A percentile compares a stretch with the other conserved stretches of the same genome.
phyloP scores from a whole-genome alignment of 2,113 vertebrate genomes.

The Microcebus murinus region DNA sequence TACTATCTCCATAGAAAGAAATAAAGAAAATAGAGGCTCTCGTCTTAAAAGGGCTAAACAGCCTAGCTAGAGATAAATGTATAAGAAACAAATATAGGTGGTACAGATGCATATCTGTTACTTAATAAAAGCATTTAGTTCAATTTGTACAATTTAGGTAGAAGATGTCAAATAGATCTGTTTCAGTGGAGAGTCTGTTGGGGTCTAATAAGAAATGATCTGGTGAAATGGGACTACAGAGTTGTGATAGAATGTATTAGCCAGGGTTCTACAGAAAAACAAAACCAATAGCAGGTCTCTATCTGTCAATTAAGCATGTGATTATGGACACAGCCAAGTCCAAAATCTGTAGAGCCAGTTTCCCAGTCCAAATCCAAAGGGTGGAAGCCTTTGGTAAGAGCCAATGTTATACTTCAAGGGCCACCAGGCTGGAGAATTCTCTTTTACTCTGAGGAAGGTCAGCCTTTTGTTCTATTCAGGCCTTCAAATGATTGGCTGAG shows the following conservation, averaged over 20 bases:
- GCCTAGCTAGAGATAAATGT: background rate
- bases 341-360: background rate
- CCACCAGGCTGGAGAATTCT: background rate
- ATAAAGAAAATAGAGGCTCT: background rate
- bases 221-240: background rate
- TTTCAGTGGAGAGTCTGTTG: background rate
- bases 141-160: background rate
- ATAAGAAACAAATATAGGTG: conserved; percentile 37
- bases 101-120: background rate
- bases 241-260: background rate
- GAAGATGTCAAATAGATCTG: conserved; percentile 15
- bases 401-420: background rate
- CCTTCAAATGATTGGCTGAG: background rate
- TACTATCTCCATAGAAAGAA: conserved; percentile 26
- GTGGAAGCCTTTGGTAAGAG: background rate
- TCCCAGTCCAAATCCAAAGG: background rate
- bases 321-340: background rate
- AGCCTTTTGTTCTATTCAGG: background rate
- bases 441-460: background rate
- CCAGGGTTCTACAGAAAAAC: background rate
- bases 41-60: background rate
- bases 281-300: background rate
- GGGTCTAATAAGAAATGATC: conserved; percentile 26
- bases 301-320: no score
- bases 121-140: conserved; percentile 40